phyloP scores from a whole-genome alignment of 2,888 invertebrate species.

The Drosophila anomelani region DNA sequence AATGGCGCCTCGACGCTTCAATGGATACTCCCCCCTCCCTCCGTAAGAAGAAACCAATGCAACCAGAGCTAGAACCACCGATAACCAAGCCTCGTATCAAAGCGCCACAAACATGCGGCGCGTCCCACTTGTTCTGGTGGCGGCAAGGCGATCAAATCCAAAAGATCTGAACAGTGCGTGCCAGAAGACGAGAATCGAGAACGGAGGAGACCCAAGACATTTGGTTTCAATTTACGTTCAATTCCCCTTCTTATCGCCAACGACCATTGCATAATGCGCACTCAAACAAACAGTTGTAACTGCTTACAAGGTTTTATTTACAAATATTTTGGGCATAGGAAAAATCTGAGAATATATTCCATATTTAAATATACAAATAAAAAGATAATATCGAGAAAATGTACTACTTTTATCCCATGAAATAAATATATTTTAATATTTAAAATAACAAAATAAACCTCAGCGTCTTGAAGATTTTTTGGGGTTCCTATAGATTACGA shows the following conservation, averaged over 20 bases:
- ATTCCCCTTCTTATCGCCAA: conserved; percentile 76
- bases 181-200: conserved; percentile 28
- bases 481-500: no score
- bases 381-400: no score
- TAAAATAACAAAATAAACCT: no score
- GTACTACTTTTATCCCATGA: no score
- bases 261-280: conserved; percentile 68
- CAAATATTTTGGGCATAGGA: background rate
- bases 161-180: conserved; percentile 41
- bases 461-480: no score
- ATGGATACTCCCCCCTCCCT: conserved; percentile 49
- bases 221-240: conserved; percentile 78
- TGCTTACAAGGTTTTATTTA: background rate
- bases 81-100: conserved; percentile 27
- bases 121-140: conserved; percentile 61
- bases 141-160: conserved; percentile 16
- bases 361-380: no score
- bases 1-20: conserved; percentile 52
- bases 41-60: conserved; percentile 27
- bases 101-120: conserved; percentile 64
- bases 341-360: no score
- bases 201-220: conserved; percentile 50
- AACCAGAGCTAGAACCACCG: conserved; percentile 24
- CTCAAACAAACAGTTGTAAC: conserved; percentile 22
- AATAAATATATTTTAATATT: no score